Conservation (phyloP, 2,797 vertebrate species). For the Lagocephalus sceleratus region DNA sequence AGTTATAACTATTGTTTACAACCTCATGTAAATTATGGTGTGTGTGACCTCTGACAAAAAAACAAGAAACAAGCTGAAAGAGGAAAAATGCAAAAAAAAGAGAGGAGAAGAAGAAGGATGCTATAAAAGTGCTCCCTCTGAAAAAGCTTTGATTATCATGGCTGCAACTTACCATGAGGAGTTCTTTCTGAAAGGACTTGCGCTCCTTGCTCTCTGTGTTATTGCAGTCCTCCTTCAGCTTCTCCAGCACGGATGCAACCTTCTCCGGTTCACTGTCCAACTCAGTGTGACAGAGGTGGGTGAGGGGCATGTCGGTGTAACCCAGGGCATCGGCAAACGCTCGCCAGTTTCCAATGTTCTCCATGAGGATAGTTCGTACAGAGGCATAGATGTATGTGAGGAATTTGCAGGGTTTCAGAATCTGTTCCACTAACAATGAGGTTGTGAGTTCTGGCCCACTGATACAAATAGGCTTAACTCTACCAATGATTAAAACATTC, state of each 20-base stretch:
- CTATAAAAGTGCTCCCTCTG: neutral
- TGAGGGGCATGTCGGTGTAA: slow-evolving; percentile 84
- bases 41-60: slow-evolving; percentile 35
- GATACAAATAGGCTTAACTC: slow-evolving; percentile 83
- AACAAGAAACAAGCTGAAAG: neutral
- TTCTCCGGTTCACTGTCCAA: slow-evolving; percentile 88
- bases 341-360: slow-evolving; percentile 94
- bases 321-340: slow-evolving; percentile 89
- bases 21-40: slow-evolving; percentile 56
- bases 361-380: slow-evolving; percentile 92
- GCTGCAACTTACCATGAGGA: slow-evolving; percentile 84
- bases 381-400: slow-evolving; percentile 97
- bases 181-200: slow-evolving; percentile 97
- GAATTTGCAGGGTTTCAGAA: slow-evolving; percentile 92
- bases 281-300: slow-evolving; percentile 88
- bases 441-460: slow-evolving; percentile 88
- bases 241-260: slow-evolving; percentile 91
- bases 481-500: slow-evolving; percentile 90
- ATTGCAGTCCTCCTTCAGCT: slow-evolving; percentile 95
- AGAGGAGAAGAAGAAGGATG: neutral
- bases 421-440: slow-evolving; percentile 86
- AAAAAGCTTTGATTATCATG: neutral
- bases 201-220: slow-evolving; percentile 84
- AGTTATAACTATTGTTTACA: slow-evolving; percentile 63
- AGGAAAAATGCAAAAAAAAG: neutral